Evolutionary conservation across 2,113 vertebrate genomes (phyloP).

Genomic region (Jaculus jaculus): DNA sequence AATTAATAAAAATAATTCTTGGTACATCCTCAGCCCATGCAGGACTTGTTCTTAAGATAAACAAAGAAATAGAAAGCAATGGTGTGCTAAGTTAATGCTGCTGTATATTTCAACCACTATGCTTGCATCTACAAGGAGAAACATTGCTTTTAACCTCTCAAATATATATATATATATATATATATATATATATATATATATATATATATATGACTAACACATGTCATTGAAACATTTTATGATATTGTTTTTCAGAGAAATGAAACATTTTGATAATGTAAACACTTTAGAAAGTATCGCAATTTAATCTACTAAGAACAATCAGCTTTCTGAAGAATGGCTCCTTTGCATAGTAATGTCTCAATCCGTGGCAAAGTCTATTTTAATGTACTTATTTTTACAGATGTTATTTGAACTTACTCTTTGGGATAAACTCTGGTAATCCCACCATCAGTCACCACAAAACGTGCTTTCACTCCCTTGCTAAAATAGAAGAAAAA

Average conservation of each 20-base stretch:
- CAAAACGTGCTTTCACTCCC: conserved; percentile 94
- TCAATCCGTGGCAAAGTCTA: not conserved
- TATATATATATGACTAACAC: not conserved
- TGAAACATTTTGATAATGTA: not conserved
- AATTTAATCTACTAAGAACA: not conserved
- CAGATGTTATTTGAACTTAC: conserved; percentile 83
- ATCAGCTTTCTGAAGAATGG: conserved; percentile 13
- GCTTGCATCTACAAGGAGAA: not conserved
- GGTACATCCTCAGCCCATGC: not conserved
- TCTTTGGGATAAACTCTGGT: conserved; percentile 96
- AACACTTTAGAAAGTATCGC: not conserved
- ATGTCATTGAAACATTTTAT: not conserved
- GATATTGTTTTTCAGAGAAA: not conserved
- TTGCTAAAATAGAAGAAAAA: conserved; percentile 84
- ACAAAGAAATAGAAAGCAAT: not conserved
- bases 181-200: not conserved
- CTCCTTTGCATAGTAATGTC: not conserved
- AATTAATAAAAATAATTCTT: not conserved
- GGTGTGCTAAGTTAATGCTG: not conserved
- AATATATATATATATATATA: not conserved
- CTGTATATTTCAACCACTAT: not conserved
- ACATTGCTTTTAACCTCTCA: not conserved
- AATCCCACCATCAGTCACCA: conserved; percentile 97
- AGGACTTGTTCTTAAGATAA: not conserved
- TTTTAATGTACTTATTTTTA: not conserved